Percentiles rank a stretch among this genome's conserved stretches.
phyloP scores from a whole-genome alignment of 2,888 invertebrate species.

The Campoletis raptor region DNA sequence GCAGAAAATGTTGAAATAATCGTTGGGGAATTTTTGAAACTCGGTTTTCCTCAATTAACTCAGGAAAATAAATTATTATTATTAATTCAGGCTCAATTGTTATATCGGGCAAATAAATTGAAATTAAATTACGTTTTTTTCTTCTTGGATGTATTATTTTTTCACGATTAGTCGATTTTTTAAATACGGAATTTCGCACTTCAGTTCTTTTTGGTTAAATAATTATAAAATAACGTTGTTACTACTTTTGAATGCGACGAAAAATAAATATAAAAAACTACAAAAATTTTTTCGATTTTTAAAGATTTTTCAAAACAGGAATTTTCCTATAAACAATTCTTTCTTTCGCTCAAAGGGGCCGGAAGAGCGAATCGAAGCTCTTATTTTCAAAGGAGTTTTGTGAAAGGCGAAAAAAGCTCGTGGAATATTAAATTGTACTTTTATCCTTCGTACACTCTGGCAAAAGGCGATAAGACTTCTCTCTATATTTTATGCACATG shows the following conservation, averaged over 20 bases:
- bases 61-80: no score
- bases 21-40: background rate
- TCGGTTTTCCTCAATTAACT: background rate
- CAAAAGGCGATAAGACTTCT: slow-evolving; percentile 47
- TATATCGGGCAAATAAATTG: background rate
- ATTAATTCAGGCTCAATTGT: no score
- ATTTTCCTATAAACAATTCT: background rate
- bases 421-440: slow-evolving; percentile 60
- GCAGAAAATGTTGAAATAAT: background rate
- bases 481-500: slow-evolving; percentile 34
- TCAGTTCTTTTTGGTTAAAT: background rate
- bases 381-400: slow-evolving; percentile 20
- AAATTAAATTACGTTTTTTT: background rate
- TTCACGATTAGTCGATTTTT: background rate
- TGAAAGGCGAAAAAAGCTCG: slow-evolving; percentile 14
- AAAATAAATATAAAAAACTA: background rate
- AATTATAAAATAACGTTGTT: background rate
- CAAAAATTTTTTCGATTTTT: background rate
- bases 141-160: background rate
- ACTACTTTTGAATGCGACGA: background rate
- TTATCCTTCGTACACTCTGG: slow-evolving; percentile 42
- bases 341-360: background rate
- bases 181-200: background rate
- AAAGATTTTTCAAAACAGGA: no score
- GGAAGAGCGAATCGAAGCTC: slow-evolving; percentile 12